Conservation (phyloP, 2,888 invertebrate genomes). For the Athalia rosae region DNA sequence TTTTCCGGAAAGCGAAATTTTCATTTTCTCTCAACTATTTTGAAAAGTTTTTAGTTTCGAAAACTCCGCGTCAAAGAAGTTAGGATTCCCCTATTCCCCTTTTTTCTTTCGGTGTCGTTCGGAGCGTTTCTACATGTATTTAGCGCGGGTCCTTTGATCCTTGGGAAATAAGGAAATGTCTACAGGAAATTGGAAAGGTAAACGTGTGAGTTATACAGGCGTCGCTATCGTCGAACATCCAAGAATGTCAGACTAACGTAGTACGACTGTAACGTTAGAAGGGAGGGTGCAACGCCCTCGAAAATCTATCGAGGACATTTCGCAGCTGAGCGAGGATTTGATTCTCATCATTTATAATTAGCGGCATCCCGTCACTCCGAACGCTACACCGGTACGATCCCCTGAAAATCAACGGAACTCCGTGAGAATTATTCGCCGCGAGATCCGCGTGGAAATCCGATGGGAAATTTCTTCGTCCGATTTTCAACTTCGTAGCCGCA, state of each 20-base stretch:
- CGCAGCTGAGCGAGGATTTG: not conserved
- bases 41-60: too few relatives aligned
- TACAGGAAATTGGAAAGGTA: conserved; percentile 36
- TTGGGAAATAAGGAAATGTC: conserved; percentile 20
- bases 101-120: not conserved
- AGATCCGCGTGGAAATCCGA: not conserved
- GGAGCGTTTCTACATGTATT: not conserved
- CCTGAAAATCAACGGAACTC: too few relatives aligned
- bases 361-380: not conserved
- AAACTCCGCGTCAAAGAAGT: too few relatives aligned
- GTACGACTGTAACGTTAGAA: not conserved
- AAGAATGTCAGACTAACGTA: not conserved
- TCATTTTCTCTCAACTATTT: not conserved
- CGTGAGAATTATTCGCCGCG: too few relatives aligned
- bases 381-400: too few relatives aligned
- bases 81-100: too few relatives aligned
- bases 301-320: not conserved
- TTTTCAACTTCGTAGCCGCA: too few relatives aligned
- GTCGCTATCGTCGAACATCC: not conserved
- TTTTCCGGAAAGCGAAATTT: too few relatives aligned
- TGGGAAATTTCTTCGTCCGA: not conserved
- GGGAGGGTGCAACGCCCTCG: not conserved
- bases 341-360: not conserved
- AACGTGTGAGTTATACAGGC: not conserved
- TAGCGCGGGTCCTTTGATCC: conserved; percentile 34